phyloP scores from a whole-genome alignment of 1,140 invertebrate genomes.

The Leptoteleia sp. region DNA sequence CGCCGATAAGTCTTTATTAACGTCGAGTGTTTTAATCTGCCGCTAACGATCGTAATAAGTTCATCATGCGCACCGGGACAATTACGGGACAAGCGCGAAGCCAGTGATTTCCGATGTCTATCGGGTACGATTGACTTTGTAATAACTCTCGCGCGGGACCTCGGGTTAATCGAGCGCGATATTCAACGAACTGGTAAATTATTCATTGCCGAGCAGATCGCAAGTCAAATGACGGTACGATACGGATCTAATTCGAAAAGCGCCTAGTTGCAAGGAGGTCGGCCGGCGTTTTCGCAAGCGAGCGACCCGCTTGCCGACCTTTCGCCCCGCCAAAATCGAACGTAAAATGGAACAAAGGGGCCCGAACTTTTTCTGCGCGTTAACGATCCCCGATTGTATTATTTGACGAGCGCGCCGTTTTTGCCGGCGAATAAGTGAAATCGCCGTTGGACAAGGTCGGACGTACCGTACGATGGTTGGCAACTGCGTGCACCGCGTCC shows the following conservation, averaged over 20 bases:
- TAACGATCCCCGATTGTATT: background rate
- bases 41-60: conserved; percentile 47
- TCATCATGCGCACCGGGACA: conserved; percentile 41
- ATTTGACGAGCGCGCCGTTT: conserved; percentile 9
- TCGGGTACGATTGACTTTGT: conserved; percentile 57
- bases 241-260: conserved; percentile 49
- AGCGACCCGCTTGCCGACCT: conserved; percentile 10
- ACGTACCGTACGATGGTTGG: background rate
- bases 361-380: background rate
- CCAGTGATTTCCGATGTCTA: conserved; percentile 57
- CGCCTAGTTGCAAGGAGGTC: conserved; percentile 45
- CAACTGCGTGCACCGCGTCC: background rate
- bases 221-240: conserved; percentile 52
- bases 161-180: conserved; percentile 59
- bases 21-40: conserved; percentile 39
- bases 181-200: conserved; percentile 63
- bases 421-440: background rate
- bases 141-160: conserved; percentile 55
- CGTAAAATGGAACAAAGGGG: background rate
- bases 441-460: background rate
- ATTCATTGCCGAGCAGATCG: conserved; percentile 58
- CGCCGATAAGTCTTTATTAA: conserved; percentile 42
- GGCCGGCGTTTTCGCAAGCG: conserved; percentile 50
- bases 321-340: conserved; percentile 1
- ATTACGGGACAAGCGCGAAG: conserved; percentile 59